Base-by-base conservation (phyloP, 2,888 invertebrate species). In the Crepidodera aurea region DNA sequence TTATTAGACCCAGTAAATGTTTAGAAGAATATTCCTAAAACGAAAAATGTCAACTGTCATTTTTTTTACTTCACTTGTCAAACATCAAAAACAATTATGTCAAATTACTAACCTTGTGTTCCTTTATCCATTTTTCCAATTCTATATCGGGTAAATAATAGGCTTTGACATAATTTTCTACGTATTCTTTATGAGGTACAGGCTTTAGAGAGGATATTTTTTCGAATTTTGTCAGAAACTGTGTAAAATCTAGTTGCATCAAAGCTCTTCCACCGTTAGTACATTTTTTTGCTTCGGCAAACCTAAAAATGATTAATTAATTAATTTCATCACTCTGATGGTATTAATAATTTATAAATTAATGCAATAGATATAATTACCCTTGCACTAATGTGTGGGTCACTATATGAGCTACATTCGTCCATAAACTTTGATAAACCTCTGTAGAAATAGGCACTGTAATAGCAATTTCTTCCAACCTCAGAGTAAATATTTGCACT, bases 181-280 rank as follows among this genome's bases (percentile, higher is more conserved):
- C 97, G 74, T 93, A 94, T 57, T 93, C 91, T 67, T 91, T 89
- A 75, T 93, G 92, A 0, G 97, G 95, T 12, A 95, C 84, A 1
- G 96, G 96, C 75, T 90, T 90, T 5, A 95, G 78, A 0, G 88
- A 87, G 0, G 95, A 91, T 56, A 97, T 88, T 74, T 91, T 89
- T 80, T 98, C 96, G 53, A 95, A 84, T 78, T 97, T 96, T 16
- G 93, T 89, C 69, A 96, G 87, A 65, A 98, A 89, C 78, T 98
- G 98, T 5, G 96, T 93, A 76, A 96, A 98, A 83, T 99, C 99
- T 16, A 99, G 83, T 77, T 98, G 98, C 98, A 99, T 99, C 7
- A 99, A 82, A 0, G 96, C 98, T 34, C 99, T 84, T 0, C 99
- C 99, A 18, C 96, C 98, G 71, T 96, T 95, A 0, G 96, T 92